Evolutionary conservation across 2,888 invertebrate genomes (phyloP), one percentile per base, ranked within the genome.

Genomic region (Drosophila differens): DNA sequence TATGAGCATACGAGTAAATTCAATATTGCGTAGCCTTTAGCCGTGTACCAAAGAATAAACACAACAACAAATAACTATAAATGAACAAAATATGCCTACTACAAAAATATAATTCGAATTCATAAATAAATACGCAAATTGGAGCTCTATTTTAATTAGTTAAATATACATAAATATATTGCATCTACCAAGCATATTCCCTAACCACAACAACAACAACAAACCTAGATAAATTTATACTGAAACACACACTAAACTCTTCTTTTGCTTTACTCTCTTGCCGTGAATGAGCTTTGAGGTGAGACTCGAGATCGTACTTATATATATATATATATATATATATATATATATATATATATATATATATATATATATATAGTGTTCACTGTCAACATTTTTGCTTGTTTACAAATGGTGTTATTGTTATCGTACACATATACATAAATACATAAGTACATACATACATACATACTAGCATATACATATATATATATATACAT

Each of bases 21-120:
- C 59, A 52, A 79, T 77, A 79, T 80, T 79, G 82, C 85, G 78
- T 85, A 85, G 83, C 85, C 86, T 81, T 88, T 87, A 88, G 87
- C 79, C 82, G 75, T 85, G 87, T 87, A 87, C 87, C 89, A 89
- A 85, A 89, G 80, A 76, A 61, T 67, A 74, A 74, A 32, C 53
- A 61, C 63, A 69, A 64, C 66, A 53, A 59, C n/a, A 25, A 57
- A 66, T 9, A 68, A 65, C 30, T 30, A 55, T 54, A 52, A 41
- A 63, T 52, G 53, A 22, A 64, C 58, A 14, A 63, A 60, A 68
- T 68, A 79, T 72, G 64, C 70, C 69, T 68, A 74, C 66, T 71
- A 74, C 3, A 52, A 33, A 67, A 35, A 37, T 14, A 53, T 32
- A 47, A 58, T 53, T 30, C 52, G 19, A 61, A 75, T 63, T 70